Base-by-base conservation (phyloP, 35 echinoderm and acorn worm species). In the Stichopus chloronotus region DNA sequence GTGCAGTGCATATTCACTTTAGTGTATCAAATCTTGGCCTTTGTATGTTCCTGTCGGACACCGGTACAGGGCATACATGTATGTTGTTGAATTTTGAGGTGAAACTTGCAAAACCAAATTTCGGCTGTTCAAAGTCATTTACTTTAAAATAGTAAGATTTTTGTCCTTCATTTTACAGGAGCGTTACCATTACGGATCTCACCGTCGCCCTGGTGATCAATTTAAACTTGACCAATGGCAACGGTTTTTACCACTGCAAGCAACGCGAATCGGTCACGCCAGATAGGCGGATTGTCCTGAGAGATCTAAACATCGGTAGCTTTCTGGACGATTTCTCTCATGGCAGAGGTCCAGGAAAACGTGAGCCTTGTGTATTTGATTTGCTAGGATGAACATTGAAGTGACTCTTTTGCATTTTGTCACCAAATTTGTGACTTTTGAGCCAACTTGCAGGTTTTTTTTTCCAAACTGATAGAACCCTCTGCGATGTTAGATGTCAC, bases 271-370 rank as follows among this genome's bases (percentile, higher is more conserved):
- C 90, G 8, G 87, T 99, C 10, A 96, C 93, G 8, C 92, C 94
- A 53, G 97, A 99, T 7, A 88, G 95, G 20, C 87, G 90, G 56
- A 96, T 99, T 3, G 95, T 99, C 9, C 85, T 99, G 5, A 84
- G 88, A 52, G 94, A 99, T 91, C 57, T 96, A 8, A 87, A 94
- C 20, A 99, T 91, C 0, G 97, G 97, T 0, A 95, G 96, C 22
- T 99, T 95, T 56, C 53, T 99, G 0, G 97, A 99, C 92, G 97
- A 99, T 85, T 99, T 99, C 59, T 96, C 97, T 17, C 97, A 99
- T 58, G 97, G 93, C 5, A 96, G 93, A 91, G 95, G 95, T 7
- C 81, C 92, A 55, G 77, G 57, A 81, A 99, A 96, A 95, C 68
- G 97, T 99, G 72, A 92, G 90, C 68, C 8, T 71, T 54, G 59